Evolutionary conservation across 1,140 invertebrate genomes (phyloP).

Genomic region (Trichonephila inaurata): DNA sequence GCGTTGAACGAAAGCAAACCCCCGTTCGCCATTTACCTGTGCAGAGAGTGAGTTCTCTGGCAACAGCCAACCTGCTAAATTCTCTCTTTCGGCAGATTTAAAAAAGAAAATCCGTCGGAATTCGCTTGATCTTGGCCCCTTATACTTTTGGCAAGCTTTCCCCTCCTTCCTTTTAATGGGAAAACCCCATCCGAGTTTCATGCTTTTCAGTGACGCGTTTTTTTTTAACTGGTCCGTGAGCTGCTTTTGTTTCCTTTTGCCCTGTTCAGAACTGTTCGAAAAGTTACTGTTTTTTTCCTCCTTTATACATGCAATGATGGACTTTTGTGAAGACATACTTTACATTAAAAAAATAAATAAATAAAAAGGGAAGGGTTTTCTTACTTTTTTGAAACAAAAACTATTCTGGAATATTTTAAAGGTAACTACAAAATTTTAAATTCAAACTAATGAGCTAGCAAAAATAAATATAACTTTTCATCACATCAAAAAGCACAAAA

Average conservation of each 20-base stretch:
- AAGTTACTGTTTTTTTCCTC: too few relatives aligned
- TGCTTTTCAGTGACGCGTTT: not conserved
- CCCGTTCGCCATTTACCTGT: not conserved
- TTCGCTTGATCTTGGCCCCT: slow-evolving; percentile 4
- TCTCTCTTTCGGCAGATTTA: not conserved
- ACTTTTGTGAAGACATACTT: too few relatives aligned
- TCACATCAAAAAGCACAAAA: too few relatives aligned
- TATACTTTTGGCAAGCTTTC: not conserved
- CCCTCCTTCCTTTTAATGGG: not conserved
- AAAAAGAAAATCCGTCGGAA: not conserved
- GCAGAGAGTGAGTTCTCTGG: not conserved
- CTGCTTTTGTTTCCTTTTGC: not conserved
- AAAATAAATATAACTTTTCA: too few relatives aligned
- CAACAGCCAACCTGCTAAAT: not conserved
- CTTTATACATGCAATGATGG: too few relatives aligned
- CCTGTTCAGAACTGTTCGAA: not conserved
- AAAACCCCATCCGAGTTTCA: not conserved
- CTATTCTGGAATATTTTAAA: too few relatives aligned
- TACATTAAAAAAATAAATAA: too few relatives aligned
- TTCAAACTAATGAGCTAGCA: too few relatives aligned
- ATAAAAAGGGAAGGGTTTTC: too few relatives aligned
- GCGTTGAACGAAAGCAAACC: not conserved
- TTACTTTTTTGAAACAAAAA: too few relatives aligned
- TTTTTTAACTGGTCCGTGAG: not conserved
- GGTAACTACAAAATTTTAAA: too few relatives aligned